Evolutionary conservation across 2,113 vertebrate species (phyloP), one percentile per base, ranked within the genome.

Genomic region (Ondatra zibethicus): DNA sequence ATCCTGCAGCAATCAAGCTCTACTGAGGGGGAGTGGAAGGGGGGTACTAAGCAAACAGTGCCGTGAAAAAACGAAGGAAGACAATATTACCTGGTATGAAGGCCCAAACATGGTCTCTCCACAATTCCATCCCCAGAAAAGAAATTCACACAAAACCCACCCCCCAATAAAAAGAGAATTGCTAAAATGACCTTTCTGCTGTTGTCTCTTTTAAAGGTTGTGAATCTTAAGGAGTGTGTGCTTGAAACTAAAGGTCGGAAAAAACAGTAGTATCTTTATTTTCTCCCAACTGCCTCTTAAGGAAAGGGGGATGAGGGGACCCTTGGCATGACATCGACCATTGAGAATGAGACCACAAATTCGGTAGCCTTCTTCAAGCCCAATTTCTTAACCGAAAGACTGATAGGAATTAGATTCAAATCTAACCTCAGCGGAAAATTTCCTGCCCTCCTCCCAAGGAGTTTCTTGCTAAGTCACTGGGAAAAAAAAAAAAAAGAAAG

Each of bases 1-100:
- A 98, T 97, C 85, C 95, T 78, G 97, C 98, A 98, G 90, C 93
- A 97, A 97, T 97, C 97, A 98, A 98, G 97, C 97, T 97, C 97
- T 96, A 85, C 97, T 98, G 98, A 97, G 45, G 14, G 55, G n/a
- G 52, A 29, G 52, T 97, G n/a, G 21, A 16, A 19, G 17, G 45
- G 45, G 50, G 31, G 52, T 63, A n/a, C 96, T 52, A 85, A 96
- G 58, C 94, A 87, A 97, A 88, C 45, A 97, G 96, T 96, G 95
- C 92, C 29, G 84, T 39, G 39, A 97, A 93, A 98, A 97, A 92
- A 88, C 68, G 88, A 65, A 91, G 27, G 75, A 92, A 96, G 96
- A 96, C 96, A 75, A 93, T 91, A 95, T 95, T 94, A 91, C 36
- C 36, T 89, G 94, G 91, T 96, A 97, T 80, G 87, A 98, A 98